These are phyloP conservation scores for Xiphophorus birchmanni DNA, from an alignment of 2,797 vertebrate species.

Conservation along the genomic window DNA sequence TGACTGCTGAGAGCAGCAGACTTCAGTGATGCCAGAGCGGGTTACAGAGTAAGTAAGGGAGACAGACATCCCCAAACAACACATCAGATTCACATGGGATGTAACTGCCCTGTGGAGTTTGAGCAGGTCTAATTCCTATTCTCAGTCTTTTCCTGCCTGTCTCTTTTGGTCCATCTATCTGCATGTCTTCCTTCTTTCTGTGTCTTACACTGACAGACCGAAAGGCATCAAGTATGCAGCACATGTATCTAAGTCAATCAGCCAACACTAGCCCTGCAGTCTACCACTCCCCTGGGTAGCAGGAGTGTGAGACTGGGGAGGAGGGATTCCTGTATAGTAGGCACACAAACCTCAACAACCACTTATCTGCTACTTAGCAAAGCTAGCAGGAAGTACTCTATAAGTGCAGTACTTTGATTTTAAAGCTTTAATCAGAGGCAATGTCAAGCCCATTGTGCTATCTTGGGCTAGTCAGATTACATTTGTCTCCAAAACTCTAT, in stretches of 20 bases:
- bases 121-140: slow-evolving; percentile 24
- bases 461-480: slow-evolving; percentile 27
- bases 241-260: slow-evolving; percentile 77
- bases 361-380: slow-evolving; percentile 80
- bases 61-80: slow-evolving; percentile 53
- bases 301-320: slow-evolving; percentile 60
- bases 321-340: slow-evolving; percentile 67
- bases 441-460: slow-evolving; percentile 36
- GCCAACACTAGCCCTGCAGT: slow-evolving; percentile 71
- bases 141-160: slow-evolving; percentile 18
- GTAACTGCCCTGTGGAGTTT: slow-evolving; percentile 17
- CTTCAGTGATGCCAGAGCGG: slow-evolving; percentile 64
- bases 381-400: slow-evolving; percentile 50
- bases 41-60: slow-evolving; percentile 65
- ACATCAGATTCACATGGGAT: slow-evolving; percentile 35
- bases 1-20: slow-evolving; percentile 71
- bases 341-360: slow-evolving; percentile 72
- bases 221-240: slow-evolving; percentile 77
- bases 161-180: slow-evolving; percentile 34
- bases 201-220: slow-evolving; percentile 53
- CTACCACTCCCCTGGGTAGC: slow-evolving; percentile 66
- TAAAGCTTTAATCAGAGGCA: slow-evolving; percentile 50
- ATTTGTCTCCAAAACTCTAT: slow-evolving; percentile 6
- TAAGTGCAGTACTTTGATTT: slow-evolving; percentile 27
- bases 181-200: slow-evolving; percentile 15